Evolutionary conservation across 2,888 invertebrate genomes (phyloP).

Genomic region (Dolomedes plantarius): DNA sequence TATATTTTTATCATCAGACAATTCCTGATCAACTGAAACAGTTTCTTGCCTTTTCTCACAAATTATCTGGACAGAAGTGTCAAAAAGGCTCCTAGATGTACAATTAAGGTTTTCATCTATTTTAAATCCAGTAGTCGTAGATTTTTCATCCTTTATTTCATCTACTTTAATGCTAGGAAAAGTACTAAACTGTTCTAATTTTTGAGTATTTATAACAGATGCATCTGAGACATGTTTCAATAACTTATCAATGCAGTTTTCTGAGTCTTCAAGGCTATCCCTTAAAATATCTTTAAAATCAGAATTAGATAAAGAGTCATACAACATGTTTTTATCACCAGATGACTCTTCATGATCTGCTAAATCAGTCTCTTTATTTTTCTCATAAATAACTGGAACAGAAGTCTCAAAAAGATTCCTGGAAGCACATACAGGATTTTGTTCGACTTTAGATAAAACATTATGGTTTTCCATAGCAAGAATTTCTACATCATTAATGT

Average conservation of each 20-base stretch:
- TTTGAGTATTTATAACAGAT: too few species aligned
- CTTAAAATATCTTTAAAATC: constrained; percentile 24
- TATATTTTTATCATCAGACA: neutral
- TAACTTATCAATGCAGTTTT: neutral
- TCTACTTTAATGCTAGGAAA: too few species aligned
- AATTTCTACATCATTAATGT: constrained; percentile 22
- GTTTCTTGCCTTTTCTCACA: neutral
- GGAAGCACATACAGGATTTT: neutral
- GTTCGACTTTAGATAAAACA: neutral
- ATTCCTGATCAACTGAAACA: neutral
- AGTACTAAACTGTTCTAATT: too few species aligned
- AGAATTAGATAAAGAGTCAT: constrained; percentile 32
- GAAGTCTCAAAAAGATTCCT: constrained; percentile 49
- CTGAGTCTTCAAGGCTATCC: constrained; percentile 40
- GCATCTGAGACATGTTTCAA: neutral
- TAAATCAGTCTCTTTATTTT: neutral
- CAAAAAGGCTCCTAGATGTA: neutral
- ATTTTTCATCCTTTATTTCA: too few species aligned
- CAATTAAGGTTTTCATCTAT: neutral
- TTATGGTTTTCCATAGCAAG: neutral
- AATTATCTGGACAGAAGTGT: neutral
- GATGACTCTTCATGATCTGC: neutral
- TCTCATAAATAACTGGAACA: constrained; percentile 39
- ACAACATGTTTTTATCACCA: neutral
- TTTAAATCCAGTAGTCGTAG: neutral